phyloP scores from a whole-genome alignment of 37 sponge, comb jelly and placozoan genomes.

The Beroe ovata region DNA sequence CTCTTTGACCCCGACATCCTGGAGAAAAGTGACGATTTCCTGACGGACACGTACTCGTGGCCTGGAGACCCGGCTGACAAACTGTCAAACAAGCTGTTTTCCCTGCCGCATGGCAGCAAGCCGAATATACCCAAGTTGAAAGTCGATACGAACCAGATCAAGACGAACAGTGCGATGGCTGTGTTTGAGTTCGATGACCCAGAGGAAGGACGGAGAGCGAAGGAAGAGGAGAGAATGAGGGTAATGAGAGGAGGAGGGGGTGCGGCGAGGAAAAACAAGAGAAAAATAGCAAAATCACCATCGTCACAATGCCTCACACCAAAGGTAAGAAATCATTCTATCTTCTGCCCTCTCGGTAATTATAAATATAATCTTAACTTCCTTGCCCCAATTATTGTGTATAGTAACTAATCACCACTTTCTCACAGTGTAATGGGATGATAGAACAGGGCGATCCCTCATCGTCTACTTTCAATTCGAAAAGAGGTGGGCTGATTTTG shows the following conservation, averaged over 20 bases:
- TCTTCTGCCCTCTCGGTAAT: too few relatives aligned
- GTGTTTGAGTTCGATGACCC: slow-evolving; percentile 63
- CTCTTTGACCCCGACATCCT: slow-evolving; percentile 53
- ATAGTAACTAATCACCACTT: too few relatives aligned
- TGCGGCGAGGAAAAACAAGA: slow-evolving; percentile 5
- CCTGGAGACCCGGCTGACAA: slow-evolving; percentile 9
- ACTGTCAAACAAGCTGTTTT: slow-evolving; percentile 12
- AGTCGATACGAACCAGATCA: slow-evolving; percentile 53
- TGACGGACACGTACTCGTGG: slow-evolving; percentile 17
- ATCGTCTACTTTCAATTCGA: neutral
- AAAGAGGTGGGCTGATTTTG: slow-evolving; percentile 29
- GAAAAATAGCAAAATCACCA: slow-evolving; percentile 39
- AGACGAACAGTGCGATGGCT: slow-evolving; percentile 65
- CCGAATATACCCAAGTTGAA: slow-evolving; percentile 41
- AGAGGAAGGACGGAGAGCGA: slow-evolving; percentile 8
- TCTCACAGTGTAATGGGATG: neutral
- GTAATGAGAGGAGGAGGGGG: neutral
- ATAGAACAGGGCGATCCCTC: slow-evolving; percentile 4
- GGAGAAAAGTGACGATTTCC: slow-evolving; percentile 19
- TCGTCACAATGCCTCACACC: slow-evolving; percentile 1
- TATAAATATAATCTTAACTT: too few relatives aligned
- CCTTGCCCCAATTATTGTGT: too few relatives aligned
- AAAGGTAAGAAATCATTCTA: too few relatives aligned
- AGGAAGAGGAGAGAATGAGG: slow-evolving; percentile 31
- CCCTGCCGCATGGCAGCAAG: neutral